Conservation (phyloP, 2,888 invertebrate species). For the Coelinius sp. region DNA sequence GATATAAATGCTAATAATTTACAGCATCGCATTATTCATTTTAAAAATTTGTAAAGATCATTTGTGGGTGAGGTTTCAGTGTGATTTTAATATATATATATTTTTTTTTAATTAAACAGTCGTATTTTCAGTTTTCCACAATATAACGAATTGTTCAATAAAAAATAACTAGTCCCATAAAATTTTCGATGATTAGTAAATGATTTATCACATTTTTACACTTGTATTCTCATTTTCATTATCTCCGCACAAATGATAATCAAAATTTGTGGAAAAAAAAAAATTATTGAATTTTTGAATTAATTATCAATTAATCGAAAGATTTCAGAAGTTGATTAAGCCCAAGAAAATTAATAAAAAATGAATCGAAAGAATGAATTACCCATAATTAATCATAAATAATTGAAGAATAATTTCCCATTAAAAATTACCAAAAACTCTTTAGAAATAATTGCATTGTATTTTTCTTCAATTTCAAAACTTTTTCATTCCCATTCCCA, state of each 20-base stretch:
- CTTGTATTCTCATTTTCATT: not conserved
- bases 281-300: not conserved
- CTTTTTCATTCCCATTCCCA: not conserved
- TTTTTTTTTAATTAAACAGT: too few species aligned
- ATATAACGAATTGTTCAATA: too few species aligned
- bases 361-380: too few species aligned
- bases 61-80: not conserved
- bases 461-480: too few species aligned
- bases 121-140: too few species aligned
- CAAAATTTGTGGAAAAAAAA: too few species aligned
- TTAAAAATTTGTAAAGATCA: conserved; percentile 15
- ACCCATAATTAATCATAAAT: too few species aligned
- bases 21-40: conserved; percentile 13
- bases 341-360: too few species aligned
- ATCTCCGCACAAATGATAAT: not conserved
- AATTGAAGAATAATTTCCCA: too few species aligned
- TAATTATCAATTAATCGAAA: not conserved
- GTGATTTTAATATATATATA: not conserved
- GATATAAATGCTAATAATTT: conserved; percentile 20
- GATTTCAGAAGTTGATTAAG: too few species aligned
- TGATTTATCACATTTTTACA: conserved; percentile 4
- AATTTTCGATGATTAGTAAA: not conserved
- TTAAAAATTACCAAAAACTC: too few species aligned
- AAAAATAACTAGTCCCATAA: not conserved
- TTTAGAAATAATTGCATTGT: not conserved